A percentile compares a stretch with the other conserved stretches of the same genome.
These are phyloP conservation scores for Apostichopus parvimensis DNA, from an alignment of 35 echinoderm and acorn worm genomes.

Conservation along the genomic window DNA sequence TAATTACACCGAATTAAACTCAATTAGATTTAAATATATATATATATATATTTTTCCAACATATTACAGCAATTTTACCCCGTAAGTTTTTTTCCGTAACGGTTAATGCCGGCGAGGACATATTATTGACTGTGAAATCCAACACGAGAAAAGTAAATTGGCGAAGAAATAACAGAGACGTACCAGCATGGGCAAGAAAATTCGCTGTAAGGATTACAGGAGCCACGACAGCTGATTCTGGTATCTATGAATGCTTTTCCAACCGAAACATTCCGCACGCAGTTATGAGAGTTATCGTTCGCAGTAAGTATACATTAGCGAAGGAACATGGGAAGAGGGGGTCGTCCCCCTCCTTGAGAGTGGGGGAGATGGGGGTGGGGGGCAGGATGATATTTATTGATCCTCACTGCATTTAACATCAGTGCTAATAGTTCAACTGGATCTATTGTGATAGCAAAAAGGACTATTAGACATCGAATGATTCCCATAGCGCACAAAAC, in stretches of 20 bases:
- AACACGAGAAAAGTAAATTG: not conserved
- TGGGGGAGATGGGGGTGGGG: too few relatives aligned
- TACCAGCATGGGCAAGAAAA: not conserved
- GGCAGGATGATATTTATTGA: too few relatives aligned
- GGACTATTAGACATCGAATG: too few relatives aligned
- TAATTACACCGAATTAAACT: too few relatives aligned
- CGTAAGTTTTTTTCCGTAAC: not conserved
- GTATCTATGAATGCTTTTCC: slow-evolving; percentile 8
- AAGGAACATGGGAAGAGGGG: too few relatives aligned
- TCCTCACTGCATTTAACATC: too few relatives aligned
- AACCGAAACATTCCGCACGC: not conserved
- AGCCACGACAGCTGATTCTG: not conserved
- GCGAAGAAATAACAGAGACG: not conserved
- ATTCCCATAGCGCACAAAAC: too few relatives aligned
- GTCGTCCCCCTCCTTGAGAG: too few relatives aligned
- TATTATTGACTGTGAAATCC: not conserved
- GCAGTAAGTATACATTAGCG: not conserved
- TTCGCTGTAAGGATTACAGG: not conserved
- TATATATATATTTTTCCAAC: not conserved
- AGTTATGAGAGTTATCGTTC: slow-evolving; percentile 10
- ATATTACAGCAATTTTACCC: not conserved
- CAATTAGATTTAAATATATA: too few relatives aligned
- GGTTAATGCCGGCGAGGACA: not conserved
- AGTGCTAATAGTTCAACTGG: too few relatives aligned
- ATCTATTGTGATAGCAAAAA: too few relatives aligned